Evolutionary conservation across 2,113 vertebrate species (phyloP).

Genomic region (Ictalurus punctatus): DNA sequence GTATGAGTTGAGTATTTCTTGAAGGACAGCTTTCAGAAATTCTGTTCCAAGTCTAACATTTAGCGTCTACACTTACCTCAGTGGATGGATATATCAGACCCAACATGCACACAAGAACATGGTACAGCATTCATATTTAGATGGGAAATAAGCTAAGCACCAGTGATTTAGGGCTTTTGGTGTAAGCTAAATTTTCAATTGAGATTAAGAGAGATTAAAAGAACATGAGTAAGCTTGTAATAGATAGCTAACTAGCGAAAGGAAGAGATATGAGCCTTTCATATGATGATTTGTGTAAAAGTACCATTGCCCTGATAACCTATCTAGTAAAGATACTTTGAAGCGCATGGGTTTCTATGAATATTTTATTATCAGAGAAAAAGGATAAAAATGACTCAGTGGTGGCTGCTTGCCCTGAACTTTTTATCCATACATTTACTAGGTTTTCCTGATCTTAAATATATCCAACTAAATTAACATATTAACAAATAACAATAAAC

Average conservation of each 20-base stretch:
- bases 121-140: conserved; percentile 47
- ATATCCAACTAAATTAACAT: conserved; percentile 31
- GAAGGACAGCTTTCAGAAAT: conserved; percentile 59
- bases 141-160: conserved; percentile 32
- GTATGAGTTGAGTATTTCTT: conserved; percentile 14
- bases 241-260: neutral
- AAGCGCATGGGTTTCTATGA: conserved; percentile 33
- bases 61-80: conserved; percentile 59
- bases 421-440: conserved; percentile 28
- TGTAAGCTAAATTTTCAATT: neutral
- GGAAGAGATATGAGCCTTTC: conserved; percentile 1
- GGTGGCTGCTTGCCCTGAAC: conserved; percentile 30
- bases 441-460: conserved; percentile 11
- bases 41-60: conserved; percentile 62
- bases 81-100: conserved; percentile 53
- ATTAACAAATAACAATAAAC: conserved; percentile 37
- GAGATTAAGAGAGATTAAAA: conserved; percentile 8
- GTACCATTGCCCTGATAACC: conserved; percentile 38
- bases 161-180: conserved; percentile 42
- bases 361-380: conserved; percentile 39
- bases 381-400: conserved; percentile 29
- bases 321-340: conserved; percentile 40
- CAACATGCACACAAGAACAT: conserved; percentile 25
- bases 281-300: conserved; percentile 38
- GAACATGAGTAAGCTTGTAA: conserved; percentile 14